These are phyloP conservation scores for Catalaphyllia jardinei DNA, from an alignment of 64 coral and sea anemone genomes.

Conservation along the genomic window DNA sequence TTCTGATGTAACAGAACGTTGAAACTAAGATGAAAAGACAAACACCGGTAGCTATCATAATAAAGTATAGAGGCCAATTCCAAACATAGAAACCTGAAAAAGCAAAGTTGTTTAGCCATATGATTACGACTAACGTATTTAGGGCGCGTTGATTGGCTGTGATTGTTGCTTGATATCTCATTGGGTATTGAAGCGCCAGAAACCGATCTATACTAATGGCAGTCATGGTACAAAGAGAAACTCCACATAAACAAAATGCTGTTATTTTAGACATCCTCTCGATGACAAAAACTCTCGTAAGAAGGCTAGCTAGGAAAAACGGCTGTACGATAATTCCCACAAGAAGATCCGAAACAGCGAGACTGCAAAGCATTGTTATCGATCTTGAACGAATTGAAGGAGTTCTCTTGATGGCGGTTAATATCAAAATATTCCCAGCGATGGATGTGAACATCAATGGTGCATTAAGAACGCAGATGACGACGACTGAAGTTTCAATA, in stretches of 20 bases:
- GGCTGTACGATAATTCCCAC: slow-evolving; percentile 29
- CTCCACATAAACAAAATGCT: not conserved
- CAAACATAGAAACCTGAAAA: slow-evolving; percentile 8
- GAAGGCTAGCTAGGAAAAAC: not conserved
- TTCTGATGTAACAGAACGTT: not conserved
- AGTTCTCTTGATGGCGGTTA: not conserved
- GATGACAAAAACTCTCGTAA: not conserved
- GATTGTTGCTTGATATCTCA: not conserved
- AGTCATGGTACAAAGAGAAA: slow-evolving; percentile 18
- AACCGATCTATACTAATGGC: slow-evolving; percentile 45
- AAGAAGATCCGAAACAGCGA: slow-evolving; percentile 40
- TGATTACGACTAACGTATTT: not conserved
- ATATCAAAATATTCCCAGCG: not conserved
- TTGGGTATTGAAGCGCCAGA: slow-evolving; percentile 12
- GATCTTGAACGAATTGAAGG: slow-evolving; percentile 23
- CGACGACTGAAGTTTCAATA: not conserved
- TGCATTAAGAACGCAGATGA: slow-evolving; percentile 15
- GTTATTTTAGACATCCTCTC: not conserved
- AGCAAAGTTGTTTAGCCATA: not conserved
- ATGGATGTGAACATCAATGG: not conserved
- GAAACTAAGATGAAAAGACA: not conserved
- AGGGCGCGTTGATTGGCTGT: not conserved
- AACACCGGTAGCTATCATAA: not conserved
- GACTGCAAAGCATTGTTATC: not conserved
- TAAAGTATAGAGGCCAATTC: slow-evolving; percentile 5